A percentile compares a stretch with the other conserved stretches of the same genome.
These are phyloP conservation scores for Mergus octosetaceus DNA, from an alignment of 2,797 vertebrate genomes.

Conservation along the genomic window DNA sequence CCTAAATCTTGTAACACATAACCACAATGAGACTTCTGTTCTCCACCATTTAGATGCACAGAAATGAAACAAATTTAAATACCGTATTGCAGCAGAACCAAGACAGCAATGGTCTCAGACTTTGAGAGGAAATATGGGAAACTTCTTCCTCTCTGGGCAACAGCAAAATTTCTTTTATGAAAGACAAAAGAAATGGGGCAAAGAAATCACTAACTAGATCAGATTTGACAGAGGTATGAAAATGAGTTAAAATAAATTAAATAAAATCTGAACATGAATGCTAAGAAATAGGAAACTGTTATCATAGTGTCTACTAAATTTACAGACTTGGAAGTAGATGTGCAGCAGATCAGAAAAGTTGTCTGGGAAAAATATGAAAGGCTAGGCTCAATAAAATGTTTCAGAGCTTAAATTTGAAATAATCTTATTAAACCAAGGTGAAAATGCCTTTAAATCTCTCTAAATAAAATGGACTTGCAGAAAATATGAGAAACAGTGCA, in stretches of 20 bases:
- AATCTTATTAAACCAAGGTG: not conserved
- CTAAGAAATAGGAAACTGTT: not conserved
- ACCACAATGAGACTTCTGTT: not conserved
- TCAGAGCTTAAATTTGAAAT: not conserved
- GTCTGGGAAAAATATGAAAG: not conserved
- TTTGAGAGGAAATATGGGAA: not conserved
- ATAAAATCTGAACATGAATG: not conserved
- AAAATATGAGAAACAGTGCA: not conserved
- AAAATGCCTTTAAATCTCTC: constrained; percentile 4
- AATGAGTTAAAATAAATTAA: constrained; percentile 40
- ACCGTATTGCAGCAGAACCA: not conserved
- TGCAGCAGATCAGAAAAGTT: constrained; percentile 23
- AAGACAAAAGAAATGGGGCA: constrained; percentile 18
- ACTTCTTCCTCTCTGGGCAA: not conserved
- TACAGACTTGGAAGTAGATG: not conserved
- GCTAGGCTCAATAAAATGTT: not conserved
- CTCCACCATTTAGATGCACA: not conserved
- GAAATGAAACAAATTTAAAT: not conserved
- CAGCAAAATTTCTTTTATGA: not conserved
- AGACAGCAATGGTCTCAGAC: not conserved
- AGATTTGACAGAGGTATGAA: not conserved
- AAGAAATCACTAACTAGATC: not conserved
- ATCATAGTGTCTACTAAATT: not conserved
- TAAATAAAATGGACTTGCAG: not conserved
- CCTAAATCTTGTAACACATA: fast-evolving